Evolutionary conservation across 2,888 invertebrate genomes (phyloP).

Genomic region (Ashinkailepas kermadecensis): DNA sequence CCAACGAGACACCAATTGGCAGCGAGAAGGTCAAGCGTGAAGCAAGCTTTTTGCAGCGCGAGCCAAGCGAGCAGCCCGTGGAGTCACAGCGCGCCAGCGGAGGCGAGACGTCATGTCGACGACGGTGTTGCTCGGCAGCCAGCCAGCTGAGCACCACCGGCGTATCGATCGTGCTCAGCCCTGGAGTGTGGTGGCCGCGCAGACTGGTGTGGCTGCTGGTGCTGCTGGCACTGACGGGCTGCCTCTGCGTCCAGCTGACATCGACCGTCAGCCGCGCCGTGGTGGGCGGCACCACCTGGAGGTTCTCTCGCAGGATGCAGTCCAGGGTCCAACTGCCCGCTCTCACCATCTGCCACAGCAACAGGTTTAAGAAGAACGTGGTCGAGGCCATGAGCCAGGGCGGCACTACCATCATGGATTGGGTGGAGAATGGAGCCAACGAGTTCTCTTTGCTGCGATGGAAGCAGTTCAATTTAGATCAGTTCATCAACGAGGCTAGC

Average conservation of each 20-base stretch:
- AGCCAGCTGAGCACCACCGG: not conserved
- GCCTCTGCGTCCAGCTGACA: not conserved
- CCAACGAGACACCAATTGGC: too few species aligned
- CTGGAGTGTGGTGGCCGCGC: not conserved
- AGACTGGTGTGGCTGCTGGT: slow-evolving; percentile 1
- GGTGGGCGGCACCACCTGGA: not conserved
- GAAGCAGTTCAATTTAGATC: not conserved
- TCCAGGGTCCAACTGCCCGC: too few species aligned
- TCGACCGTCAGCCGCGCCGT: not conserved
- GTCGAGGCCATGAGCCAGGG: not conserved
- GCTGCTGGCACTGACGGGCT: not conserved
- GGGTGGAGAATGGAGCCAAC: not conserved
- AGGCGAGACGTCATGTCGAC: too few species aligned
- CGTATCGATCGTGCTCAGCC: not conserved
- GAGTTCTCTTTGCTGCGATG: not conserved
- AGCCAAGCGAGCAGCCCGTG: too few species aligned
- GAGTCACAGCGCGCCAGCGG: too few species aligned
- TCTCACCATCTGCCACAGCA: not conserved
- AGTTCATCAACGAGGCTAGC: not conserved
- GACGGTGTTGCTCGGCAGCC: too few species aligned
- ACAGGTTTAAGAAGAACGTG: not conserved
- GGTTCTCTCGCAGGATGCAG: not conserved
- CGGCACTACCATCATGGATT: not conserved
- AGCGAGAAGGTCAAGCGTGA: too few species aligned
- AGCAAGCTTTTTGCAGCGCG: too few species aligned